These are phyloP conservation scores for Drosophila truncata DNA, from an alignment of 1,140 invertebrate species.

Conservation along the genomic window DNA sequence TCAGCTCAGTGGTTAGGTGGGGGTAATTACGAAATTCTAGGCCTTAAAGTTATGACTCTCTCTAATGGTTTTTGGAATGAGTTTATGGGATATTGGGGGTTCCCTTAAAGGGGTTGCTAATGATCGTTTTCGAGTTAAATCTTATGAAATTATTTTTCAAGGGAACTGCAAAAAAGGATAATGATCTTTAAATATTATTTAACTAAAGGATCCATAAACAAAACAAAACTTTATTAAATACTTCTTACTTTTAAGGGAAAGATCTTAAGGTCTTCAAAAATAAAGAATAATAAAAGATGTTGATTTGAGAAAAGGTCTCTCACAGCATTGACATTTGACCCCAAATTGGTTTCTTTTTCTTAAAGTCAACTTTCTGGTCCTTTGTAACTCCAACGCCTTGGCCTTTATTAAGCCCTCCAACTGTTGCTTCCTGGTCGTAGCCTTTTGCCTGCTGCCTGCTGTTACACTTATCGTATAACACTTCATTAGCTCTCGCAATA, in stretches of 20 bases:
- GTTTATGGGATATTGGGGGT: background rate
- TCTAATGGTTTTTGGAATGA: slow-evolving; percentile 11
- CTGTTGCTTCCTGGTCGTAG: slow-evolving; percentile 64
- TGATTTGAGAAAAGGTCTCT: background rate
- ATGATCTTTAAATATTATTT: background rate
- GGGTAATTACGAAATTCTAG: slow-evolving; percentile 43
- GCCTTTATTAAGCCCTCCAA: slow-evolving; percentile 40
- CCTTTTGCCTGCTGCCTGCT: slow-evolving; percentile 66
- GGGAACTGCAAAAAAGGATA: background rate
- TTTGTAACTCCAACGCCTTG: background rate
- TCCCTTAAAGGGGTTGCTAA: background rate
- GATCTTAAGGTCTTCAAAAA: background rate
- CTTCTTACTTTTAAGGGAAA: background rate
- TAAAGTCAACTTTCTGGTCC: background rate
- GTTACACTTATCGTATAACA: slow-evolving; percentile 77
- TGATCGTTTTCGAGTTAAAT: background rate
- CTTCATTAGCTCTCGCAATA: slow-evolving; percentile 73
- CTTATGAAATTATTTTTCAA: background rate
- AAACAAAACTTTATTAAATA: background rate
- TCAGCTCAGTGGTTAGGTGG: background rate
- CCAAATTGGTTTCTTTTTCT: background rate
- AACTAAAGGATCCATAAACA: too few relatives aligned
- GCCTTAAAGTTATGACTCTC: slow-evolving; percentile 28
- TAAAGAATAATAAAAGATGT: background rate
- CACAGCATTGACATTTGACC: background rate